Evolutionary conservation across 1,140 invertebrate species (phyloP).

Genomic region (Macrobrachium nipponense): DNA sequence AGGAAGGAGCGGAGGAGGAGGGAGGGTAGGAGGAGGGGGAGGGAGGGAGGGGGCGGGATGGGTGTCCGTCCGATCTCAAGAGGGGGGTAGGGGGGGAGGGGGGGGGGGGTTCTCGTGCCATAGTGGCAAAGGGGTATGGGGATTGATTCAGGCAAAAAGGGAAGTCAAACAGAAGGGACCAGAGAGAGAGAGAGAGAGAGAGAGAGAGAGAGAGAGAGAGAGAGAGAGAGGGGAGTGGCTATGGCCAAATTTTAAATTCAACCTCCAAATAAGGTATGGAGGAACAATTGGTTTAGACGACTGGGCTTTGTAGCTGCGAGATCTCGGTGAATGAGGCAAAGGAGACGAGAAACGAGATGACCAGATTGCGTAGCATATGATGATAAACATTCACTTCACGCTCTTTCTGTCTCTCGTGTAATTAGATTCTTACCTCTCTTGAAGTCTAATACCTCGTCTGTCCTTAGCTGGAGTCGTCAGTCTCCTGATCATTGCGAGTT

Average conservation of each 20-base stretch:
- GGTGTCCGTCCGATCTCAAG: not conserved
- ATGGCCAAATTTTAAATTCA: too few species aligned
- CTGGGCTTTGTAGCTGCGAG: too few species aligned
- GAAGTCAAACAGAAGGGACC: not conserved
- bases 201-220: not conserved
- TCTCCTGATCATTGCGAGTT: too few species aligned
- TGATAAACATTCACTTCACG: too few species aligned
- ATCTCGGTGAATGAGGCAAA: too few species aligned
- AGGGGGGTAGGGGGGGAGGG: not conserved
- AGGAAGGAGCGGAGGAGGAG: not conserved
- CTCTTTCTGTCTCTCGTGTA: too few species aligned
- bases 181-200: not conserved
- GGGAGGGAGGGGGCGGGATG: not conserved
- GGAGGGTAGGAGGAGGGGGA: not conserved
- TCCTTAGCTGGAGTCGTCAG: too few species aligned
- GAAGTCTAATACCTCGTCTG: too few species aligned
- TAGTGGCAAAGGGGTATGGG: not conserved
- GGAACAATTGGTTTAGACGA: conserved; percentile 3
- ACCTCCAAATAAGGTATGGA: too few species aligned
- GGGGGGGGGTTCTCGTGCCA: not conserved
- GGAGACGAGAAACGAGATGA: too few species aligned
- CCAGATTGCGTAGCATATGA: too few species aligned
- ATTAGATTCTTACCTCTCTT: too few species aligned
- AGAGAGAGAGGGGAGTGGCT: conserved; percentile 5
- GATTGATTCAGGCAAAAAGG: not conserved